Evolutionary conservation across 1,140 invertebrate species (phyloP), one percentile per base, ranked within the genome.

Genomic region (Campoletis sonorensis): DNA sequence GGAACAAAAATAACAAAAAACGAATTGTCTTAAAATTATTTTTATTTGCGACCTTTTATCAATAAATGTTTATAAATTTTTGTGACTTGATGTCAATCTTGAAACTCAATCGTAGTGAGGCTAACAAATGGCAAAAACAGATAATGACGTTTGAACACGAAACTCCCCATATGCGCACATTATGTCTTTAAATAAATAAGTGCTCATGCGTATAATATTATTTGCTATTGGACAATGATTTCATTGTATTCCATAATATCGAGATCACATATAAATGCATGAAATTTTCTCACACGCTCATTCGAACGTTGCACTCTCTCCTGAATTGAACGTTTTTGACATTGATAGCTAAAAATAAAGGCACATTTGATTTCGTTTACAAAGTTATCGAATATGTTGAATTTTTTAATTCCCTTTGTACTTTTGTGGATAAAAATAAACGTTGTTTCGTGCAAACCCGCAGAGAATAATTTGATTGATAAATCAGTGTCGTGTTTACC

Each of bases 221-320:
- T 54, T 54, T 18, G n/a, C 5, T 8, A 54, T 64, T 64, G 23
- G 10, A 64, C 61, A 64, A 64, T 64, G 21, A 64, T 23, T 64
- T 26, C 23, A 64, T 64, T 64, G 61, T 64, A 23, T 64, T 64
- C 61, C 21, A 13, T 26, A 64, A 27, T 64, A 4, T 23, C 13
- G 61, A 26, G 61, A 64, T 64, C 61, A 15, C 27, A 27, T 64
- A 64, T 64, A 64, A 64, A 64, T 64, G 21, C 11, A 15, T 27
- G 61, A 13, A 23, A 23, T 27, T 13, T 27, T 15, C 61, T 64
- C 61, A 23, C n/a, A 27, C 26, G 61, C 21, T 64, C 61, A 64
- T 23, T 64, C n/a, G 26, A 64, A 23, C 23, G 54, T 79, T n/a
- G 58, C 7, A 18, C 40, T 40, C 21, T 51, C 77, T 64, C 61